Percentiles rank a stretch among this genome's conserved stretches.
phyloP scores from a whole-genome alignment of 2,888 invertebrate genomes.

The Troides helena region DNA sequence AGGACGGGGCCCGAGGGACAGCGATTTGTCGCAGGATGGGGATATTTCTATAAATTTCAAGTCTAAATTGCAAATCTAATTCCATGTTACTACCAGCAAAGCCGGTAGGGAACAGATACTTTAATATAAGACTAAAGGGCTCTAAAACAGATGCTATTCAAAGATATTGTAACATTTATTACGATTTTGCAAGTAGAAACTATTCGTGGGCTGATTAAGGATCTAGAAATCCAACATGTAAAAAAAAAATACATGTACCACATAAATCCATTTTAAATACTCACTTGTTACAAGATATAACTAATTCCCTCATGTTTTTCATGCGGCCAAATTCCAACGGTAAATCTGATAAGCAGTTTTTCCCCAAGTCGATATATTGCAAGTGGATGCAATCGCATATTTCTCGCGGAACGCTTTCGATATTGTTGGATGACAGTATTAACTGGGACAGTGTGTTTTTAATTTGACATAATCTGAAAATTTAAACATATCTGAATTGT shows the following conservation, averaged over 20 bases:
- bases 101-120: too few relatives aligned
- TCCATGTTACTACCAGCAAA: too few relatives aligned
- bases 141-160: not conserved
- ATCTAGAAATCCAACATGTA: too few relatives aligned
- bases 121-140: not conserved
- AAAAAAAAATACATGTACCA: not conserved
- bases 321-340: constrained; percentile 83
- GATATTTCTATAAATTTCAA: too few relatives aligned
- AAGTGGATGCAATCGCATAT: constrained; percentile 82
- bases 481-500: not conserved
- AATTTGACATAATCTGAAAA: constrained; percentile 42
- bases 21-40: too few relatives aligned
- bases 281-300: constrained; percentile 90
- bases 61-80: too few relatives aligned
- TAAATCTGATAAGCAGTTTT: constrained; percentile 84
- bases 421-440: constrained; percentile 85
- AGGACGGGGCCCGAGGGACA: too few relatives aligned
- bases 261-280: constrained; percentile 36
- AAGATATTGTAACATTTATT: constrained; percentile 2
- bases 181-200: too few relatives aligned
- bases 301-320: constrained; percentile 86
- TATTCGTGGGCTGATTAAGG: too few relatives aligned
- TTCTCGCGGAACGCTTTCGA: constrained; percentile 83
- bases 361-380: constrained; percentile 86
- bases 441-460: constrained; percentile 82